phyloP scores from a whole-genome alignment of 1,140 invertebrate species.

The Tetramorium simillimum region DNA sequence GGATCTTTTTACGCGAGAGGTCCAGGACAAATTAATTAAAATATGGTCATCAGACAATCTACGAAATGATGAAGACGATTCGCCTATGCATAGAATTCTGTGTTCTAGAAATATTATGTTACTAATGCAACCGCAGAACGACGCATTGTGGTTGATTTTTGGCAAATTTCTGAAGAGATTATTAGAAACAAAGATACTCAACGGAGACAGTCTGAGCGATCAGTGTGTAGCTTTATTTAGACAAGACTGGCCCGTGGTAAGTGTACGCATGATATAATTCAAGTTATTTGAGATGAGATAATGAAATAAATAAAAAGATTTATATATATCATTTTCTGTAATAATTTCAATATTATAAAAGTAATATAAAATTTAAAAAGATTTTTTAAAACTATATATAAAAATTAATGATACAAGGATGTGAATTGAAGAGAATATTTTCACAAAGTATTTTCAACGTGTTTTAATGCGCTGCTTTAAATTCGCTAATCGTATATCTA shows the following conservation, averaged over 20 bases:
- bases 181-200: conserved; percentile 79
- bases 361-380: background rate
- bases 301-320: background rate
- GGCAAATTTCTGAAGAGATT: conserved; percentile 80
- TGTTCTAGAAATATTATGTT: conserved; percentile 84
- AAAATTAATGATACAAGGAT: background rate
- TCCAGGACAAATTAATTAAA: conserved; percentile 79
- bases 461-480: background rate
- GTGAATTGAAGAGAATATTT: background rate
- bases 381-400: background rate
- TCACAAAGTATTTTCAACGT: background rate
- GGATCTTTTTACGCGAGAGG: conserved; percentile 76
- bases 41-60: conserved; percentile 79
- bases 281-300: conserved; percentile 1
- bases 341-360: background rate
- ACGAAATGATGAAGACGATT: conserved; percentile 68
- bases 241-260: conserved; percentile 83
- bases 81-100: conserved; percentile 78
- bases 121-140: conserved; percentile 75
- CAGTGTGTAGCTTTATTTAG: conserved; percentile 84
- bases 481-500: background rate
- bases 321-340: background rate
- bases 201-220: conserved; percentile 80
- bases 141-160: conserved; percentile 74
- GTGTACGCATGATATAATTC: conserved; percentile 34